A percentile compares a stretch with the other conserved stretches of the same genome.
phyloP scores from a whole-genome alignment of 2,888 invertebrate genomes.

The Pachliopta kotzebuea region DNA sequence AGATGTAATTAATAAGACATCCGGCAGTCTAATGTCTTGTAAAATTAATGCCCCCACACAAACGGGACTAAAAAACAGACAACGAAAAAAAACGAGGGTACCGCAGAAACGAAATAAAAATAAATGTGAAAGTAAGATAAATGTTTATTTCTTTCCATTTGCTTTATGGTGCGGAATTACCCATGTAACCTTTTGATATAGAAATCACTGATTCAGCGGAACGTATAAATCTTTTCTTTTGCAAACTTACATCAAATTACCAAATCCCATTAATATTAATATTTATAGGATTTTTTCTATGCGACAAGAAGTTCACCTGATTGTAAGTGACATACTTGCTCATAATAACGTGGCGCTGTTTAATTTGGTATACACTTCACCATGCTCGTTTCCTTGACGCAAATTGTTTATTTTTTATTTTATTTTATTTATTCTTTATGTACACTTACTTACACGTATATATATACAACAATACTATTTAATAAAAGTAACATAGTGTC shows the following conservation, averaged over 20 bases:
- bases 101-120: constrained; percentile 28
- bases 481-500: too few species aligned
- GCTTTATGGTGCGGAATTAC: constrained; percentile 29
- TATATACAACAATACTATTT: too few species aligned
- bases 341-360: too few species aligned
- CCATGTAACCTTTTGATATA: constrained; percentile 26
- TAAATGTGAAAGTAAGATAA: constrained; percentile 30
- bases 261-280: not conserved
- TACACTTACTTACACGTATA: too few species aligned
- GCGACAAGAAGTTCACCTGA: too few species aligned
- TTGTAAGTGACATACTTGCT: too few species aligned
- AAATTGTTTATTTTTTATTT: too few species aligned
- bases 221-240: constrained; percentile 14
- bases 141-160: constrained; percentile 31
- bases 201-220: constrained; percentile 27
- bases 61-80: too few species aligned
- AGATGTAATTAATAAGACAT: not conserved
- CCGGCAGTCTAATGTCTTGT: constrained; percentile 10
- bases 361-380: too few species aligned
- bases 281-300: too few species aligned
- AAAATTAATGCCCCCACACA: constrained; percentile 13
- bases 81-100: constrained; percentile 16
- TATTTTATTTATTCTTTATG: too few species aligned
- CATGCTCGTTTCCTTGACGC: too few species aligned
- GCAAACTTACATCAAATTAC: not conserved